phyloP scores from a whole-genome alignment of 1,140 invertebrate genomes.

The Ceratosolen solmsi region DNA sequence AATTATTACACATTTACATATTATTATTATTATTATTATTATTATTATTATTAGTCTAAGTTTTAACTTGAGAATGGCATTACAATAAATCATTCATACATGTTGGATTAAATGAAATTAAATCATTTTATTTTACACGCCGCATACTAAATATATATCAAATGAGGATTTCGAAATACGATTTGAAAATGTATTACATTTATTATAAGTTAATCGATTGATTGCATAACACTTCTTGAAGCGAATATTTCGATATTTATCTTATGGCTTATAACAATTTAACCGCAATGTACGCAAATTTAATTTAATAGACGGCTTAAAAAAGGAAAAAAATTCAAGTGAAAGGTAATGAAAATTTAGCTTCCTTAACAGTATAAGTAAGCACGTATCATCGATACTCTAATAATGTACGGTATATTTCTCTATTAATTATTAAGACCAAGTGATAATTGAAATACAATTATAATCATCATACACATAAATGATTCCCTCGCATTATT shows the following conservation, averaged over 20 bases:
- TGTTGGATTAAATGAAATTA: no score
- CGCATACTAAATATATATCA: no score
- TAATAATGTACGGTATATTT: conserved; percentile 2
- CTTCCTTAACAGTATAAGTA: not conserved
- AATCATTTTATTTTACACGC: no score
- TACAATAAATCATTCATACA: no score
- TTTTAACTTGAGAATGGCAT: no score
- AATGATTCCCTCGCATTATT: not conserved
- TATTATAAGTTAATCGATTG: no score
- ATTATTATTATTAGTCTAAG: no score
- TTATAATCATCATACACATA: not conserved
- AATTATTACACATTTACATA: no score
- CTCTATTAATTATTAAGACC: not conserved
- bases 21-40: no score
- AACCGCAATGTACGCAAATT: not conserved
- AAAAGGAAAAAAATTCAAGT: not conserved
- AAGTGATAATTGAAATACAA: not conserved
- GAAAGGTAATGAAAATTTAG: not conserved
- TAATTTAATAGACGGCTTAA: not conserved
- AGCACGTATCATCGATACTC: not conserved
- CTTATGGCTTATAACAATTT: not conserved
- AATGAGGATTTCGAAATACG: no score
- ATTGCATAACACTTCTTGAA: no score
- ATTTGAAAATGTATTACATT: no score
- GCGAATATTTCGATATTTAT: not conserved